Base-by-base conservation (phyloP, 2,797 vertebrate genomes). In the Bryconaethiops microstoma region DNA sequence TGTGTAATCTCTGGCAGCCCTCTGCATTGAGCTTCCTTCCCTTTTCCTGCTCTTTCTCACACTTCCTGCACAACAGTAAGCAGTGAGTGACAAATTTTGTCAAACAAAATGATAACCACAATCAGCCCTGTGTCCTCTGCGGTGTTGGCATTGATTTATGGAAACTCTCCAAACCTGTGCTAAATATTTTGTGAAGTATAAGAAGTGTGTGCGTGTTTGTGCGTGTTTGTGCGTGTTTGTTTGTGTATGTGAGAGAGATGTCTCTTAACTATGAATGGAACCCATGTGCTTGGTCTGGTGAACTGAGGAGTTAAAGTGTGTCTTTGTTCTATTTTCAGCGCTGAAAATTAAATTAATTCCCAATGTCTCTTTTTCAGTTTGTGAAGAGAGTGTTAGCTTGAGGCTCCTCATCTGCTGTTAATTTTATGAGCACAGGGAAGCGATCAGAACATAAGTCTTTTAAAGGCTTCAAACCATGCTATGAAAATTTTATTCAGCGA, bases 51-150 rank as follows among this genome's bases (percentile, higher is more conserved):
- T 80, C 68, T 62, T n/a, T 79, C 59, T 48, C 23, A 19, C 76
- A 63, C 40, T 62, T 82, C 78, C 69, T 68, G 63, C 40, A 72
- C 64, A 74, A 83, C 74, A 74, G 82, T 78, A 83, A 72, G 69
- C 25, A 25, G 7, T 25, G 23, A 23, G 17, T 4, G 16, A 12
- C 19, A 45, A 23, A 5, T 19, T 7, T 45, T 45, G 40, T 74
- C 39, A 23, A 60, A 54, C 10, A 45, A 17, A 60, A 35, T 35
- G 10, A 16, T 60, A 21, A 59, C 14, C 12, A 52, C 48, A 50
- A 5, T 8, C 25, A 54, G 10, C 21, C 12, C 5, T 54, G 25
- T 14, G 12, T 23, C 9, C 42, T 23, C 13, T 50, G 9, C 9
- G 55, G 45, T 17, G 1, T 19, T 48, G 42, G n/a, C 7, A 12